A percentile compares a stretch with the other conserved stretches of the same genome.
Conservation (phyloP, 2,113 vertebrate species). For the Proterorhinus semilunaris region DNA sequence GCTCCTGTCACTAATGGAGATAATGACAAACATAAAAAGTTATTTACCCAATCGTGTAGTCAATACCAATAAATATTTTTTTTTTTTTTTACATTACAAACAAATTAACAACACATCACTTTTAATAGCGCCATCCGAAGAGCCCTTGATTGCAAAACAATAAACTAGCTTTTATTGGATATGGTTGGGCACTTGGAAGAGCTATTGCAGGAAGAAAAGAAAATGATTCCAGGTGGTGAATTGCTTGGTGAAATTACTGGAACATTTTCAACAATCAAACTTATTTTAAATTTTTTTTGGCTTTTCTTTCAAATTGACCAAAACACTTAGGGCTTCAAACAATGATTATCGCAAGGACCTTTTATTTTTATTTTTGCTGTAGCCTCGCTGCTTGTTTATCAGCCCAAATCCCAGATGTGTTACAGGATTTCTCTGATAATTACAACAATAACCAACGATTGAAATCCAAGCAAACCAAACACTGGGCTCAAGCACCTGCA, state of each 20-base stretch:
- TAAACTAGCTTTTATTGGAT: not conserved
- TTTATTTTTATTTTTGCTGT: not conserved
- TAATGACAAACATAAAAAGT: no score
- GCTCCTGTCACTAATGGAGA: no score
- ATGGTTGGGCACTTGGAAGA: not conserved
- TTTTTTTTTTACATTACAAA: no score
- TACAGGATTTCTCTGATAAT: not conserved
- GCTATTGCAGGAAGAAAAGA: not conserved
- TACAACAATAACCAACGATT: not conserved
- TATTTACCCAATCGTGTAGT: no score
- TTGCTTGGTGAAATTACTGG: not conserved
- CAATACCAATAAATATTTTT: no score
- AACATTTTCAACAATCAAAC: not conserved
- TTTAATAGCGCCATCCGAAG: no score
- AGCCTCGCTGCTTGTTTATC: not conserved
- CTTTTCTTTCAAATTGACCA: no score
- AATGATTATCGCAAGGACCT: no score
- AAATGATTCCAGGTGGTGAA: slow-evolving; percentile 2
- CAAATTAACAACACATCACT: no score
- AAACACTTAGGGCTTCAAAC: no score
- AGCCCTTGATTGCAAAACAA: not conserved
- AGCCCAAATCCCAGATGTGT: not conserved
- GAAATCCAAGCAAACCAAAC: slow-evolving; percentile 1
- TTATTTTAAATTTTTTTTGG: not conserved
- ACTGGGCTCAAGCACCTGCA: slow-evolving; percentile 3